A percentile compares a stretch with the other conserved stretches of the same genome.
phyloP scores from a whole-genome alignment of 2,888 invertebrate genomes.

The Petrophora chlorosata region DNA sequence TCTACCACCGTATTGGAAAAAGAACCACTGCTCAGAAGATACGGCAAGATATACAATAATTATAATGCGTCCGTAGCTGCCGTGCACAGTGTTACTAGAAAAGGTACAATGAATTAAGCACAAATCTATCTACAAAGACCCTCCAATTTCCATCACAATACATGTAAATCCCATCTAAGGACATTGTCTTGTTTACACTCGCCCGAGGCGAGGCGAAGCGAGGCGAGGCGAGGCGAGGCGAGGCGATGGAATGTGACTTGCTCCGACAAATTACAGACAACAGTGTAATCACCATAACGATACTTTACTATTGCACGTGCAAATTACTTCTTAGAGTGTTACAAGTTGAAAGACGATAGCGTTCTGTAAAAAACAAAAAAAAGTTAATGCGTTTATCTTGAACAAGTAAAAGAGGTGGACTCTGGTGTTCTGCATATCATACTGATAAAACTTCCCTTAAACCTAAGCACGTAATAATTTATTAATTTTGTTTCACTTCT shows the following conservation, averaged over 20 bases:
- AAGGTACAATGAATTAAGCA: not conserved
- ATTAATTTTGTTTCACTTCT: no score
- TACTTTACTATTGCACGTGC: slow-evolving; percentile 74
- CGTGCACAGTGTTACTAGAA: no score
- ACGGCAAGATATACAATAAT: no score
- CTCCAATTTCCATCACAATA: slow-evolving; percentile 17
- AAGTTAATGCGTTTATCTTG: no score
- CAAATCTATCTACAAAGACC: slow-evolving; percentile 10
- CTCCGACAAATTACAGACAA: slow-evolving; percentile 53
- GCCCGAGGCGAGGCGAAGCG: slow-evolving; percentile 15
- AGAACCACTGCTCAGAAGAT: no score
- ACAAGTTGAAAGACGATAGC: slow-evolving; percentile 40
- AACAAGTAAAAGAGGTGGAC: no score
- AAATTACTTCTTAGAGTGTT: slow-evolving; percentile 62
- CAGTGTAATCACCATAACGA: slow-evolving; percentile 74
- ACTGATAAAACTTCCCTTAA: no score
- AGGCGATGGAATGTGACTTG: slow-evolving; percentile 24
- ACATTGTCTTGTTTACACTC: slow-evolving; percentile 30
- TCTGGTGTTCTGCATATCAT: no score
- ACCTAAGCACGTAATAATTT: no score
- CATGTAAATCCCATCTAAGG: slow-evolving; percentile 23
- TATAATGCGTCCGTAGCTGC: no score
- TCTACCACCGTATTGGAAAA: no score
- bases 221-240: slow-evolving; percentile 6
- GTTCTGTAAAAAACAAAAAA: no score